A percentile compares a stretch with the other conserved stretches of the same genome.
phyloP scores from a whole-genome alignment of 2,888 invertebrate genomes.

The Drosophila diplacantha region DNA sequence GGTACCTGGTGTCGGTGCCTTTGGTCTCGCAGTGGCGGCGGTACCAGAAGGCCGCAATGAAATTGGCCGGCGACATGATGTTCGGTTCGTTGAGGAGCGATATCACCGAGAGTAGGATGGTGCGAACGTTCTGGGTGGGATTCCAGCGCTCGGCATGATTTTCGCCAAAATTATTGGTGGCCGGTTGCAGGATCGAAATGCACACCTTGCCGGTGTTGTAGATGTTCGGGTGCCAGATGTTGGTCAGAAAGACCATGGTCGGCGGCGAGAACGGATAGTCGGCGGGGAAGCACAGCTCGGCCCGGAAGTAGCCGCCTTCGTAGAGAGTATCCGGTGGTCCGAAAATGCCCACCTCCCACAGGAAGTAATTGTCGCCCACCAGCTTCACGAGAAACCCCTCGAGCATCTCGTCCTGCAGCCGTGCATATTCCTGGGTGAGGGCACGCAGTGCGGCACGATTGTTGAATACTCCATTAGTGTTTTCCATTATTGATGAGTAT shows the following conservation, averaged over 20 bases:
- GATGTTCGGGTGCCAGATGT: constrained; percentile 99
- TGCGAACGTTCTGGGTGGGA: constrained; percentile 99
- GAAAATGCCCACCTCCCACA: constrained; percentile 99
- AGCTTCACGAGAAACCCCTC: constrained; percentile 97
- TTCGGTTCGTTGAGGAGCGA: constrained; percentile 99
- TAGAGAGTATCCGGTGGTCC: constrained; percentile 99
- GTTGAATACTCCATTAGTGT: not conserved
- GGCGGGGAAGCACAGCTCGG: constrained; percentile 97
- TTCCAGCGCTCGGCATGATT: constrained; percentile 99
- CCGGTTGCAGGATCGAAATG: constrained; percentile 99
- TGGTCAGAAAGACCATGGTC: constrained; percentile 96
- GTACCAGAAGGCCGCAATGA: constrained; percentile 99
- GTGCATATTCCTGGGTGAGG: constrained; percentile 95
- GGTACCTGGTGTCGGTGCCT: constrained; percentile 91
- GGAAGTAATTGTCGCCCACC: constrained; percentile 97
- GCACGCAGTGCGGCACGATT: constrained; percentile 85
- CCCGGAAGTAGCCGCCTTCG: constrained; percentile 99
- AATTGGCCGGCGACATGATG: constrained; percentile 99
- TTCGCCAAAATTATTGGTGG: constrained; percentile 94
- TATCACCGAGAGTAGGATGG: constrained; percentile 97
- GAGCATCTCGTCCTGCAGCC: constrained; percentile 96
- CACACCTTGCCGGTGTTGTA: constrained; percentile 99
- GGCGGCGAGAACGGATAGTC: constrained; percentile 99
- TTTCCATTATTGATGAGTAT: not conserved
- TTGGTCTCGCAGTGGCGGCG: constrained; percentile 96